Percentiles rank a stretch among this genome's conserved stretches.
Evolutionary conservation across 2,113 vertebrate species (phyloP).

Genomic region (Uropsilus gracilis): DNA sequence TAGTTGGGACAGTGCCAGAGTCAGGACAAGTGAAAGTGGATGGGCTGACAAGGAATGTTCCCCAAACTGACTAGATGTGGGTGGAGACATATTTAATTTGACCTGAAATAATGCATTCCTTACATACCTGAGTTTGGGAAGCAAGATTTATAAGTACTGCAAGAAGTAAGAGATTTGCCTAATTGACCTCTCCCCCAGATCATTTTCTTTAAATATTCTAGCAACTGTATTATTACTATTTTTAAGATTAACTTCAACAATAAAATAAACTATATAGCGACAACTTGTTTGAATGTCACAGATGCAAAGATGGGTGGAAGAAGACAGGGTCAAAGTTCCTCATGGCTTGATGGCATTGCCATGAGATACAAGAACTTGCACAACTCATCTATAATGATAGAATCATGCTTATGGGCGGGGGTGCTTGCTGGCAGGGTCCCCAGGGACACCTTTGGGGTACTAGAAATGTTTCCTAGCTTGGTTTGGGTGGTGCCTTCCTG

Average conservation of each 20-base stretch:
- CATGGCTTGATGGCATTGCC: too few relatives aligned
- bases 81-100: not conserved
- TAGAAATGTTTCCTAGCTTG: not conserved
- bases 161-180: not conserved
- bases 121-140: not conserved
- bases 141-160: not conserved
- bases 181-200: not conserved
- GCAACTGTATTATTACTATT: not conserved
- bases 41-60: not conserved
- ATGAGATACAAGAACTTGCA: not conserved
- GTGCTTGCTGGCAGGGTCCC: accelerated
- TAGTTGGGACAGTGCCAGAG: not conserved
- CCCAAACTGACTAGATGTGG: not conserved
- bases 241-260: not conserved
- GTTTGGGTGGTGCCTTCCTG: not conserved
- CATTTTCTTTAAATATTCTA: not conserved
- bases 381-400: not conserved
- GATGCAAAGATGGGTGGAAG: not conserved
- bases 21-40: not conserved
- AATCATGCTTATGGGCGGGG: not conserved
- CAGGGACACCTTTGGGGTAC: not conserved
- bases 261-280: not conserved
- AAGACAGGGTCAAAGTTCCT: not conserved
- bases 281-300: not conserved
- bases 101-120: not conserved